Evolutionary conservation across 2,797 vertebrate genomes (phyloP).

Genomic region (Myiotriccus ornatus): DNA sequence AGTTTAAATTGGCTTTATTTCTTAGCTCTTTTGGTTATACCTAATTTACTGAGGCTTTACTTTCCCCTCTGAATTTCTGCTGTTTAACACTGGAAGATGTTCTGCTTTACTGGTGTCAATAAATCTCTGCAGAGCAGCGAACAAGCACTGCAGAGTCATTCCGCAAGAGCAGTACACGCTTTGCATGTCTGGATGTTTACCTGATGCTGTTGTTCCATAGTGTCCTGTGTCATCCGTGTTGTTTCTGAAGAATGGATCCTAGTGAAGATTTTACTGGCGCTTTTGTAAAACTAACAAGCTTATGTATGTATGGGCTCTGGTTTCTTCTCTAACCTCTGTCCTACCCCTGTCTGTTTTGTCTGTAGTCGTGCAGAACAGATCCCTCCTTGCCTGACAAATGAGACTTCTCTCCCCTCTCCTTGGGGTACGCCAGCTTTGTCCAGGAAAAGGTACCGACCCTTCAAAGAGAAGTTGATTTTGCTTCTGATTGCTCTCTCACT

Average conservation of each 20-base stretch:
- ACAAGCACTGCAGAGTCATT: neutral
- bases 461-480: conserved; percentile 45
- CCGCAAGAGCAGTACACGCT: neutral
- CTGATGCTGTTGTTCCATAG: neutral
- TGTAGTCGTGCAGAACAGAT: conserved; percentile 97
- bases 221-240: neutral
- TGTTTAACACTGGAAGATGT: neutral
- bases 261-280: neutral
- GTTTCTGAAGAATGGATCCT: conserved; percentile 15
- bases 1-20: neutral
- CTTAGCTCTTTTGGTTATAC: neutral
- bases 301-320: conserved; percentile 3
- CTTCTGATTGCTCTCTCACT: neutral
- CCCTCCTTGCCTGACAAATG: conserved; percentile 97
- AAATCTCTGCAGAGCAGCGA: neutral
- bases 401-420: conserved; percentile 98
- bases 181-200: neutral
- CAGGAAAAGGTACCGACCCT: conserved; percentile 94
- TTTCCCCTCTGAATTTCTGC: neutral
- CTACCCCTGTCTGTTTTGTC: conserved; percentile 80
- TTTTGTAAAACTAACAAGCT: conserved; percentile 78
- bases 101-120: neutral
- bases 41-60: neutral
- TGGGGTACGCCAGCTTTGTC: conserved; percentile 97
- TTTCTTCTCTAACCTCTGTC: conserved; percentile 78